Base-by-base conservation (phyloP, 2,797 vertebrate species). In the Danio aesculapii region DNA sequence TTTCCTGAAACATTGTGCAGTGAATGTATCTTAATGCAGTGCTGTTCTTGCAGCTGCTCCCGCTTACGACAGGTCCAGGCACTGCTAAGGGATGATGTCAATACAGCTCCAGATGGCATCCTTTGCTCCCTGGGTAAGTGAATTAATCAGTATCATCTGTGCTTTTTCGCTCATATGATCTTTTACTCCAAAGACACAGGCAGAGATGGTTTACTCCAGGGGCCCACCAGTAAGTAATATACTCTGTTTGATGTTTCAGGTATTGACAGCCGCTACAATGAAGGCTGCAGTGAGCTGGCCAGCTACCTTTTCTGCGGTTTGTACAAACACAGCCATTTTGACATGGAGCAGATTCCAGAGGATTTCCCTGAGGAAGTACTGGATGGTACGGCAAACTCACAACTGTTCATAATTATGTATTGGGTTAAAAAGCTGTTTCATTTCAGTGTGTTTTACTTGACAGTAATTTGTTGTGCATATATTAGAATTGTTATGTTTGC, bases 191-290 rank as follows among this genome's bases (percentile, higher is more conserved):
- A 47, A 58, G 19, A 66, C 17, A 71, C 49, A 79, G 47, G 57
- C 6, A n/a, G 47, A 79, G 57, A 71, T 53, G 17, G 13, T 58
- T 44, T 80, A 47, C 59, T 47, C 3, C 59, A 57, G 69, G 44
- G 13, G 71, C n/a, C 58, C 58, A 71, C 14, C 59, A 47, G 69
- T 66, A 58, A 64, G 68, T 80, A 57, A 57, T 30, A 61, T 44
- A 39, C 2, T 12, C 16, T 57, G 6, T 74, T 76, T 47, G 7
- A 21, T 80, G 0, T 79, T 87, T 70, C 86, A 99, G 98, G 98
- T 61, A 98, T 99, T 69, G 98, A 99, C 88, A 99, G 98, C 87
- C 93, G 97, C 47, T 99, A 99, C 87, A 99, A 99, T 41, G 96
- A 96, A 81, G 98, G 98, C 3, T 99, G 98, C 91, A 93, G 93